Evolutionary conservation across 2,113 vertebrate species (phyloP).

Genomic region (Eptesicus fuscus): DNA sequence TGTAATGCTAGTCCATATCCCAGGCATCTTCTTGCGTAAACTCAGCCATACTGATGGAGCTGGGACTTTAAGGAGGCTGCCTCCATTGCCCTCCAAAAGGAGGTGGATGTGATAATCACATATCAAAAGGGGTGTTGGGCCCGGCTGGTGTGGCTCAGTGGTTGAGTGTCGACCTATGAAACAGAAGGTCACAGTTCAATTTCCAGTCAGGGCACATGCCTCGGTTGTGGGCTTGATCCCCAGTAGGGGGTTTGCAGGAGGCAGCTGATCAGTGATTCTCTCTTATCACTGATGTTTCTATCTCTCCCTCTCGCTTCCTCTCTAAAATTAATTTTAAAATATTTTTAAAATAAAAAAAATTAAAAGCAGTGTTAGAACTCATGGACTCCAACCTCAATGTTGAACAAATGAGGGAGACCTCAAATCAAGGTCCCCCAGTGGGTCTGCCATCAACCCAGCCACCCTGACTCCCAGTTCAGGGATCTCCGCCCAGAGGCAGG

Average conservation of each 20-base stretch:
- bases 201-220: too few species aligned
- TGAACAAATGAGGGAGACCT: not conserved
- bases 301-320: too few species aligned
- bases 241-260: too few species aligned
- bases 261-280: too few species aligned
- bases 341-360: too few species aligned
- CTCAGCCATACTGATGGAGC: fast-evolving
- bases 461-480: not conserved
- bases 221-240: too few species aligned
- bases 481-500: not conserved
- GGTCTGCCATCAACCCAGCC: not conserved
- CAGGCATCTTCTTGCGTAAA: not conserved
- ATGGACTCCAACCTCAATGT: not conserved
- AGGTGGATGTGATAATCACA: not conserved
- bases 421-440: not conserved
- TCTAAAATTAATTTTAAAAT: too few species aligned
- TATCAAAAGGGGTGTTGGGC: not conserved
- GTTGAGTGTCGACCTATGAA: too few species aligned
- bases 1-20: fast-evolving
- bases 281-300: too few species aligned
- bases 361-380: too few species aligned
- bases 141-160: too few species aligned
- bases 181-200: too few species aligned
- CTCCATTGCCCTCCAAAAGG: not conserved
- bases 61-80: not conserved